These are phyloP conservation scores for Scomber scombrus DNA, from an alignment of 2,113 vertebrate genomes.

Conservation along the genomic window DNA sequence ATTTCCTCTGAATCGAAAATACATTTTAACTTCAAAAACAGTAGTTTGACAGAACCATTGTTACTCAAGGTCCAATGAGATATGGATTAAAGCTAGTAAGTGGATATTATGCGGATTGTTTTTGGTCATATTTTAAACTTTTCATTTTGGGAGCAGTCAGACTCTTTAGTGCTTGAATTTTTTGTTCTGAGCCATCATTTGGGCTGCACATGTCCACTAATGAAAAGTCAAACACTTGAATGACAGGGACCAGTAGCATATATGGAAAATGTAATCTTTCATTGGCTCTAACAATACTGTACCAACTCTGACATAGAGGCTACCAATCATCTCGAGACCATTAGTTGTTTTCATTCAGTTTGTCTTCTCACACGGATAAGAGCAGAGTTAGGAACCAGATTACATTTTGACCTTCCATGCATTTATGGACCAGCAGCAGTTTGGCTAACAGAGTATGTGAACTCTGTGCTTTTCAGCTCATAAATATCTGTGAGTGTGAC, in stretches of 20 bases:
- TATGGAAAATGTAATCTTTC: too few species aligned
- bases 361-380: background rate
- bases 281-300: background rate
- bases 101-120: too few species aligned
- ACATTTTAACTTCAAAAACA: too few species aligned
- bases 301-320: background rate
- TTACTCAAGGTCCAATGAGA: too few species aligned
- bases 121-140: too few species aligned
- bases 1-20: too few species aligned
- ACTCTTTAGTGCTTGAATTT: too few species aligned
- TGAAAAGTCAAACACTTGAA: background rate
- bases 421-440: conserved; percentile 23
- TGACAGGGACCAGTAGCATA: too few species aligned
- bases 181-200: too few species aligned
- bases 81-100: too few species aligned
- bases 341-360: background rate
- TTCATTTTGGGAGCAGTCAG: too few species aligned
- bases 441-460: conserved; percentile 31
- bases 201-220: background rate
- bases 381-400: background rate
- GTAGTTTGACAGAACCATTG: too few species aligned
- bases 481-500: conserved; percentile 74
- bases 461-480: conserved; percentile 53
- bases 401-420: background rate
- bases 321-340: background rate